Conservation (phyloP, 2,888 invertebrate genomes). For the Ptycholaimellus sp. region DNA sequence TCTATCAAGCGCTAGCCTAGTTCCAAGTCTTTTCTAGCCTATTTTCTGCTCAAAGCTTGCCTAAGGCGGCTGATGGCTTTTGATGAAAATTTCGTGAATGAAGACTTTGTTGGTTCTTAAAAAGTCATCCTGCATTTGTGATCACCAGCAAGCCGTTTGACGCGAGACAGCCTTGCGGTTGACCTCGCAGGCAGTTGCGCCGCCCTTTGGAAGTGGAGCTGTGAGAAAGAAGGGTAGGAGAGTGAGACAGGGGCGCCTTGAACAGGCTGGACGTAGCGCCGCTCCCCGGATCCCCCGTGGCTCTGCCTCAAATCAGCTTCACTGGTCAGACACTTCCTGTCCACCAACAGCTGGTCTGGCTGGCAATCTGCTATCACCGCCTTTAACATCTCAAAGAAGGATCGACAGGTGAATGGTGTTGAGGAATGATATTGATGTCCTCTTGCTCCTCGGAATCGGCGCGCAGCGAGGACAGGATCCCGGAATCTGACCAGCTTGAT, state of each 20-base stretch:
- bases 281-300: conserved; percentile 5
- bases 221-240: too few relatives aligned
- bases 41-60: too few relatives aligned
- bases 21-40: too few relatives aligned
- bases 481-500: conserved; percentile 12
- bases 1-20: too few relatives aligned
- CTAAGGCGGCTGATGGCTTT: too few relatives aligned
- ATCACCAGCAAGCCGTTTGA: too few relatives aligned
- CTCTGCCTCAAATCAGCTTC: conserved; percentile 50
- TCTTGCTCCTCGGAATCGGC: conserved; percentile 63
- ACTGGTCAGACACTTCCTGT: conserved; percentile 73
- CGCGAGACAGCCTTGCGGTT: not conserved
- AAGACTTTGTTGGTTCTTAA: too few relatives aligned
- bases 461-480: conserved; percentile 21
- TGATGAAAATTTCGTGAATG: too few relatives aligned
- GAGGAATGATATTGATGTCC: too few relatives aligned
- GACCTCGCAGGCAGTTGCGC: not conserved
- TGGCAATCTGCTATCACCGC: conserved; percentile 71
- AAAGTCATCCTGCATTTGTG: too few relatives aligned
- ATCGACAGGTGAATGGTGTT: too few relatives aligned
- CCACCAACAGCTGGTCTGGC: conserved; percentile 63
- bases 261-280: conserved; percentile 7
- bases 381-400: conserved; percentile 37
- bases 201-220: not conserved
- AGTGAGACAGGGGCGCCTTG: too few relatives aligned